Conservation (phyloP, 2,888 invertebrate genomes). For the Dicycla oo region DNA sequence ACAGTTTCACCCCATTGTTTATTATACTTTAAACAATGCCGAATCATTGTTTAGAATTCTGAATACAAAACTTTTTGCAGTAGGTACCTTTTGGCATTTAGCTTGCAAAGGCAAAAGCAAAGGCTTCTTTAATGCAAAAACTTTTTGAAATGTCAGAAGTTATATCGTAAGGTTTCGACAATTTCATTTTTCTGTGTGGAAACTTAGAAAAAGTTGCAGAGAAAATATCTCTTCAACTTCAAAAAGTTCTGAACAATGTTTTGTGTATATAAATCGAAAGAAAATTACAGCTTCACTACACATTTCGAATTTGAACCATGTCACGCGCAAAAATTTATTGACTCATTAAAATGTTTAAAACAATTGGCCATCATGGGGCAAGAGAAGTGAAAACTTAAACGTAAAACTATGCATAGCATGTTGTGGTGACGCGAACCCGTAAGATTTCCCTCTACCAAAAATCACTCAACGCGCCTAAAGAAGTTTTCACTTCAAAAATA, state of each 20-base stretch:
- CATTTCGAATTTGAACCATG: not conserved
- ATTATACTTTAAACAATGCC: conserved; percentile 42
- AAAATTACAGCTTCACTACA: not conserved
- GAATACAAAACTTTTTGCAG: conserved; percentile 48
- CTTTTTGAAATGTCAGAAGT: conserved; percentile 53
- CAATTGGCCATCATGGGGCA: too few species aligned
- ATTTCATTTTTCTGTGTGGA: conserved; percentile 18
- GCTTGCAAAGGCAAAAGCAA: conserved; percentile 39
- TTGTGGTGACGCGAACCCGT: too few species aligned
- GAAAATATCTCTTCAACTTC: too few species aligned
- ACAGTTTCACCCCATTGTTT: conserved; percentile 42
- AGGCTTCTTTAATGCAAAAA: conserved; percentile 51
- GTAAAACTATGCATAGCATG: too few species aligned
- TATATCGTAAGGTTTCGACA: conserved; percentile 20
- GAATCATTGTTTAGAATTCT: conserved; percentile 54
- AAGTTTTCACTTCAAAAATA: too few species aligned
- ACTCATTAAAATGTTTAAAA: not conserved
- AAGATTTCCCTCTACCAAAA: too few species aligned
- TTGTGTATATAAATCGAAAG: not conserved
- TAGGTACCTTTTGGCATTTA: conserved; percentile 51
- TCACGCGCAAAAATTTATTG: too few species aligned
- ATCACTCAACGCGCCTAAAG: too few species aligned
- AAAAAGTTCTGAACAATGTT: conserved; percentile 3
- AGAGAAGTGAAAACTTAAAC: too few species aligned
- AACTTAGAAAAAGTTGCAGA: conserved; percentile 2